A percentile compares a stretch with the other conserved stretches of the same genome.
Conservation (phyloP, 2,113 vertebrate species). For the Lutjanus erythropterus region DNA sequence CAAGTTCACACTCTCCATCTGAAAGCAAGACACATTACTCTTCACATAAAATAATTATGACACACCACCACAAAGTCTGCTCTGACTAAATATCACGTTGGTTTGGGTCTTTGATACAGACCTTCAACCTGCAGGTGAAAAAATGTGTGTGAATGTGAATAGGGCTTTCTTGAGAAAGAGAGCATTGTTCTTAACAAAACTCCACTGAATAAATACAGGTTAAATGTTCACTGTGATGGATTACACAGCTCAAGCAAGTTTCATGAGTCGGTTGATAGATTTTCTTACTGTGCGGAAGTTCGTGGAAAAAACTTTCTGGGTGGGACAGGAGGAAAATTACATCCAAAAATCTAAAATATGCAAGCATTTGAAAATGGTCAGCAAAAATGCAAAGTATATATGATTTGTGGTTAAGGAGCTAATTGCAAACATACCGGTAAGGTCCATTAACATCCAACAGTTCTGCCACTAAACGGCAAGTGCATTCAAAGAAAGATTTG, state of each 20-base stretch:
- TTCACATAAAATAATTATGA: neutral
- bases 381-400: neutral
- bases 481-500: neutral
- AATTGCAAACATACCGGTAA: constrained; percentile 22
- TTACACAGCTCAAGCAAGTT: neutral
- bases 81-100: neutral
- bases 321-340: neutral
- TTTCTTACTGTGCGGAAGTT: neutral
- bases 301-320: neutral
- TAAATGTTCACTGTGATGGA: neutral
- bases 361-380: neutral
- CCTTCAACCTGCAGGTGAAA: neutral
- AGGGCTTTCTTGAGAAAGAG: neutral
- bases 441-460: neutral
- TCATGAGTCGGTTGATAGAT: neutral
- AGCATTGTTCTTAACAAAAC: neutral
- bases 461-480: neutral
- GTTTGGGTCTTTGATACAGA: neutral
- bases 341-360: neutral
- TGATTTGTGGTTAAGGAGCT: neutral
- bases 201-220: neutral
- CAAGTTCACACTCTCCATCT: neutral
- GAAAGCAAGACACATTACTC: neutral
- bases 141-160: neutral
- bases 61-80: neutral